Base-by-base conservation (phyloP, 2,797 vertebrate genomes). In the Lutjanus campechanus region DNA sequence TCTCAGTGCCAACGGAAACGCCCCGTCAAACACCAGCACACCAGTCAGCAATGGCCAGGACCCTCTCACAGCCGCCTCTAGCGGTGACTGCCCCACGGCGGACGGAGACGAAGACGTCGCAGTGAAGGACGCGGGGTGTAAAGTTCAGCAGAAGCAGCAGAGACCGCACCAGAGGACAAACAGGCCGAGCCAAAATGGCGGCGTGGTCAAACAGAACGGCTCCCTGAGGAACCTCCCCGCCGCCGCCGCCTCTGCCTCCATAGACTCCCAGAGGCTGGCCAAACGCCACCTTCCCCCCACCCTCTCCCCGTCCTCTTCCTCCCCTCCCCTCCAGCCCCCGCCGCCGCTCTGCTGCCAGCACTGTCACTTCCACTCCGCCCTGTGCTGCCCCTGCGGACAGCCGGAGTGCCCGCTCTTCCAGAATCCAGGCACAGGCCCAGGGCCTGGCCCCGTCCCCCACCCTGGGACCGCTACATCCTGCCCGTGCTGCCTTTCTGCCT, bases 341-440 rank as follows among this genome's bases (percentile, higher is more conserved):
- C 59, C 53, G 7, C 58, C 95, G 0, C 95, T 94, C 1, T 97
- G 96, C 92, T 97, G 97, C 91, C 96, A 94, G 44, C 95, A 91
- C 68, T 98, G 97, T 91, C 95, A 95, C 20, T 96, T 96, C 90
- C 97, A 95, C 81, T 94, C 96, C 69, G 1, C 83, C n/a, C 74
- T 95, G 80, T 94, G 94, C 87, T 95, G 95, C 89, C 96, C 94
- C 67, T 93, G 87, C 44, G 91, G 87, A 88, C 96, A 95, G 79
- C 96, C 91, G 73, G 97, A 98, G 68, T 95, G 96, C 83, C 93
- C 92, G 4, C 80, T 96, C 71, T 96, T 96, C 89, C 97, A 96
- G 83, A 96, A 92, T 22, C 71, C 79, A 1, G 68, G 25, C 29
- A 1, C 84, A 0, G 77, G 72, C 20, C 75, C 96, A 80, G 79